Conservation (phyloP, 1,140 invertebrate genomes). For the Aphelenchoides besseyi region DNA sequence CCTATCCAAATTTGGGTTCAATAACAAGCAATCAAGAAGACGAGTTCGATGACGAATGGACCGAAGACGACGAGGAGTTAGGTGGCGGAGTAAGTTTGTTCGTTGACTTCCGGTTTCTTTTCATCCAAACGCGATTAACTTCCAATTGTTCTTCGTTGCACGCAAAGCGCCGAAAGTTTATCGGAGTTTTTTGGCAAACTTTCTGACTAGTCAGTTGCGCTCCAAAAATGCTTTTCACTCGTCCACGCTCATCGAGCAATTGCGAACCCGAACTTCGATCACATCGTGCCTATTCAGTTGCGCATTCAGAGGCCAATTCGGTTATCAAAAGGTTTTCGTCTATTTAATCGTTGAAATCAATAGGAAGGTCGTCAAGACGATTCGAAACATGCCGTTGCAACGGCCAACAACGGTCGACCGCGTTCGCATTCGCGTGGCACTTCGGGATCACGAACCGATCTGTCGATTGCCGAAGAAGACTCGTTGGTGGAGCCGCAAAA, state of each 20-base stretch:
- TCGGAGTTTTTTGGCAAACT: background rate
- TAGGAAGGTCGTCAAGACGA: slow-evolving; percentile 4
- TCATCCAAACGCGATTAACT: background rate
- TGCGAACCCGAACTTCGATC: slow-evolving; percentile 20
- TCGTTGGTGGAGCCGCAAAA: background rate
- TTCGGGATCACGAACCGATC: slow-evolving; percentile 36
- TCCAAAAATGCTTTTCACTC: slow-evolving; percentile 31
- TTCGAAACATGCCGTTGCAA: background rate
- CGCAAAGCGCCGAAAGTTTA: background rate
- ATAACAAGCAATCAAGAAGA: slow-evolving; percentile 36
- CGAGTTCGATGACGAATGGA: slow-evolving; percentile 61
- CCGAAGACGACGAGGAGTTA: slow-evolving; percentile 60
- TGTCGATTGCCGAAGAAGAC: slow-evolving; percentile 37
- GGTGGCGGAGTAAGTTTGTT: slow-evolving; percentile 32
- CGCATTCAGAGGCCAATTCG: background rate
- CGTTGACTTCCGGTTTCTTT: background rate
- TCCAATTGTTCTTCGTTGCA: background rate
- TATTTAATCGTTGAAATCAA: background rate
- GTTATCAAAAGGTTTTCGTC: background rate
- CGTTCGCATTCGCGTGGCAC: slow-evolving; percentile 19
- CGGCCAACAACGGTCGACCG: background rate
- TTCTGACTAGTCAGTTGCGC: no score
- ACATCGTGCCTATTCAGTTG: slow-evolving; percentile 3
- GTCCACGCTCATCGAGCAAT: slow-evolving; percentile 30
- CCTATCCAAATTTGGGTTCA: slow-evolving; percentile 5